phyloP scores from a whole-genome alignment of 1,140 invertebrate species.

The Ostrea denselamellosa region DNA sequence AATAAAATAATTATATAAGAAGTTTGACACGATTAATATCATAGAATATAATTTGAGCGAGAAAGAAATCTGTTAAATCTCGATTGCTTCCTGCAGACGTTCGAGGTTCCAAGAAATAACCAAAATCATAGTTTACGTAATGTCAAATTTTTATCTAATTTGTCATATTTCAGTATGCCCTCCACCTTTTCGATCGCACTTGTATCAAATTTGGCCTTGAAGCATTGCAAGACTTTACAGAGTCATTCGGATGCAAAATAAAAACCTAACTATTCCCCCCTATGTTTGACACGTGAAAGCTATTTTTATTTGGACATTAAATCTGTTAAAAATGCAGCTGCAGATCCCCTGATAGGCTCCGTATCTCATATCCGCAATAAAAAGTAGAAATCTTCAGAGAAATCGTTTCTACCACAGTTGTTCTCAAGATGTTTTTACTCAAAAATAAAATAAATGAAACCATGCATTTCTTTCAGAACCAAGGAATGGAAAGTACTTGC shows the following conservation, averaged over 20 bases:
- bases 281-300: constrained; percentile 37
- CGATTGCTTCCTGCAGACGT: too few relatives aligned
- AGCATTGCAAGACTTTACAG: not conserved
- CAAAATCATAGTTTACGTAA: too few relatives aligned
- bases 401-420: constrained; percentile 36
- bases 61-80: too few relatives aligned
- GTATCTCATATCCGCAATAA: constrained; percentile 37
- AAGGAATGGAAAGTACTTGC: not conserved
- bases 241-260: constrained; percentile 21
- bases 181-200: not conserved
- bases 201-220: constrained; percentile 22
- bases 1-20: too few relatives aligned
- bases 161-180: not conserved
- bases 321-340: constrained; percentile 35
- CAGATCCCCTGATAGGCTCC: constrained; percentile 17
- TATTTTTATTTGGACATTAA: constrained; percentile 40
- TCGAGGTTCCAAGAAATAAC: too few relatives aligned
- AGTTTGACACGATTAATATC: too few relatives aligned
- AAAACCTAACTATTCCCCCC: constrained; percentile 11
- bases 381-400: not conserved
- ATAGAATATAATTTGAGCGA: too few relatives aligned
- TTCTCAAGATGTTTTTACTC: constrained; percentile 31
- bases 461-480: not conserved
- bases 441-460: constrained; percentile 21
- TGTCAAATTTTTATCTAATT: not conserved